Evolutionary conservation across 2,113 vertebrate species (phyloP).

Genomic region (Sceloporus tristichus): DNA sequence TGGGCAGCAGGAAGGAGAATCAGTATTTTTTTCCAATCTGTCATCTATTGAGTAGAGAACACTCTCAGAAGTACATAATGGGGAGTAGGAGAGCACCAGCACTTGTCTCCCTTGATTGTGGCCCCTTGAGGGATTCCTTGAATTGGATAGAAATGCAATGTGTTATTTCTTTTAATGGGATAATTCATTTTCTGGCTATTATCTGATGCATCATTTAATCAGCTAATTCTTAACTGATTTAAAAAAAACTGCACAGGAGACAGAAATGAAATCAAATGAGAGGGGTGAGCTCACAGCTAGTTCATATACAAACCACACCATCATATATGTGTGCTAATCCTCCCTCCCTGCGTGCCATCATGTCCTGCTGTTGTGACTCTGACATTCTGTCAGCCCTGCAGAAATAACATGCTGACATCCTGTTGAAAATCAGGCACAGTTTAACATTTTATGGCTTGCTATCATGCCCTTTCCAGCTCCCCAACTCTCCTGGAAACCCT

Average conservation of each 20-base stretch:
- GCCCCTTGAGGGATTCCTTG: not conserved
- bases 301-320: not conserved
- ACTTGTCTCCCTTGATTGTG: not conserved
- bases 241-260: not conserved
- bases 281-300: not conserved
- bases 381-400: slow-evolving; percentile 2
- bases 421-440: not conserved
- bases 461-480: not conserved
- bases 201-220: not conserved
- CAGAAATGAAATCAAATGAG: not conserved
- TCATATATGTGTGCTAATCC: not conserved
- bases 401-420: slow-evolving; percentile 1
- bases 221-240: not conserved
- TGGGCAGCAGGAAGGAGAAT: not conserved
- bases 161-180: slow-evolving; percentile 15
- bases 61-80: not conserved
- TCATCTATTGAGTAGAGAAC: not conserved
- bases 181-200: not conserved
- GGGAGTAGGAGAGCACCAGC: not conserved
- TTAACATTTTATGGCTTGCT: not conserved
- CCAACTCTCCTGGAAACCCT: not conserved
- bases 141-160: not conserved
- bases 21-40: not conserved
- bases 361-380: not conserved
- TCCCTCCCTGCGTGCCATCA: not conserved